Evolutionary conservation across 2,888 invertebrate genomes (phyloP).

Genomic region (Yponomeuta plumbellus): DNA sequence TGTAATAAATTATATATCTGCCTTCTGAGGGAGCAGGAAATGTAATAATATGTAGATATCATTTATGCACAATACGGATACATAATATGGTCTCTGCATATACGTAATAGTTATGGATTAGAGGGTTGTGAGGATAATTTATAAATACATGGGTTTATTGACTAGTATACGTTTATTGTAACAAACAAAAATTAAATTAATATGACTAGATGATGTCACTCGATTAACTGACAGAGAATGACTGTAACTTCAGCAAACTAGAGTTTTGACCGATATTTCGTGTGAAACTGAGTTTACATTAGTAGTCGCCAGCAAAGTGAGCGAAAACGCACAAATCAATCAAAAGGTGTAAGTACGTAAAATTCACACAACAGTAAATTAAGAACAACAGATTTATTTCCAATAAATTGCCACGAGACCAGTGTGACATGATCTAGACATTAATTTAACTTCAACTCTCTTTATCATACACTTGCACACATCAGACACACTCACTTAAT

Average conservation of each 20-base stretch:
- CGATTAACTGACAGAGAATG: conserved; percentile 49
- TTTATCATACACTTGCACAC: conserved; percentile 70
- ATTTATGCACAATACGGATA: conserved; percentile 38
- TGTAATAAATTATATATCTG: conserved; percentile 44
- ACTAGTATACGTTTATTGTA: conserved; percentile 68
- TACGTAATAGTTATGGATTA: conserved; percentile 41
- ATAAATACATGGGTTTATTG: conserved; percentile 57
- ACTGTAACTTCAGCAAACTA: conserved; percentile 41
- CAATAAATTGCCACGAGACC: conserved; percentile 75
- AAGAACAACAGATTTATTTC: conserved; percentile 76
- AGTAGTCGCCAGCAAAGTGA: conserved; percentile 10
- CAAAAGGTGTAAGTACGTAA: conserved; percentile 54
- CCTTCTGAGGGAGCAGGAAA: neutral
- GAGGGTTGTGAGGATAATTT: conserved; percentile 39
- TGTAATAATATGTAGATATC: neutral
- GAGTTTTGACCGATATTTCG: conserved; percentile 64
- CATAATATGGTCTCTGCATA: conserved; percentile 36
- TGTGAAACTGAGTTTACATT: conserved; percentile 26
- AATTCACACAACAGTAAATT: conserved; percentile 66
- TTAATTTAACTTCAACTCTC: conserved; percentile 73
- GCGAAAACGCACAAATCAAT: conserved; percentile 59
- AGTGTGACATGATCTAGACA: conserved; percentile 78
- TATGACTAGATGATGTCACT: conserved; percentile 74
- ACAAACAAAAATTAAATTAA: conserved; percentile 69
- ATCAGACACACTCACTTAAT: conserved; percentile 75